phyloP scores from a whole-genome alignment of 1,140 invertebrate species.

The Centruroides vittatus region DNA sequence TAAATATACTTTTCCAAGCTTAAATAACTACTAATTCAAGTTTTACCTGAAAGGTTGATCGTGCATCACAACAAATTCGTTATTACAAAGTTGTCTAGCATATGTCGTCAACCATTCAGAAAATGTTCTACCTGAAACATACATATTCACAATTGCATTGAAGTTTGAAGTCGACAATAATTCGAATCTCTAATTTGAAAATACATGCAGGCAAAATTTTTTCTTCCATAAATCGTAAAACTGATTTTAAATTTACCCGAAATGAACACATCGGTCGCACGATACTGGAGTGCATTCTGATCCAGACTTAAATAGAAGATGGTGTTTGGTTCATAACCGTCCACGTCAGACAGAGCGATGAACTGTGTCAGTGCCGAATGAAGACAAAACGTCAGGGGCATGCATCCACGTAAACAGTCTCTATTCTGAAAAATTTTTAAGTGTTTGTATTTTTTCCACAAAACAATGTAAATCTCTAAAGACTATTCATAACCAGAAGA shows the following conservation, averaged over 20 bases:
- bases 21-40: neutral
- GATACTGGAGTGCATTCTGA: no score
- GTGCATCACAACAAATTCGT: slow-evolving; percentile 16
- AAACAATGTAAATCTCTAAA: no score
- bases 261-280: slow-evolving; percentile 8
- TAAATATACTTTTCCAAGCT: no score
- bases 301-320: slow-evolving; percentile 16
- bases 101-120: slow-evolving; percentile 19
- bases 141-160: neutral
- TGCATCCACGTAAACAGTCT: slow-evolving; percentile 13
- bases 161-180: neutral
- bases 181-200: no score
- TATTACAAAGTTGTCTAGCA: slow-evolving; percentile 17
- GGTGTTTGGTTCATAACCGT: slow-evolving; percentile 14
- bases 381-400: slow-evolving; percentile 17
- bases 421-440: slow-evolving; percentile 3
- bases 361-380: slow-evolving; percentile 15
- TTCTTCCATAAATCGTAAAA: no score
- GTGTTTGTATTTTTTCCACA: no score
- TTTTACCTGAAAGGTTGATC: slow-evolving; percentile 19
- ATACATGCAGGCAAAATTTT: no score
- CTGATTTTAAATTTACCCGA: neutral
- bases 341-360: slow-evolving; percentile 14
- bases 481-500: no score
- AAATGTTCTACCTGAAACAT: slow-evolving; percentile 17